Evolutionary conservation across 2,113 vertebrate genomes (phyloP).

Genomic region (Chloropsis cyanopogon): DNA sequence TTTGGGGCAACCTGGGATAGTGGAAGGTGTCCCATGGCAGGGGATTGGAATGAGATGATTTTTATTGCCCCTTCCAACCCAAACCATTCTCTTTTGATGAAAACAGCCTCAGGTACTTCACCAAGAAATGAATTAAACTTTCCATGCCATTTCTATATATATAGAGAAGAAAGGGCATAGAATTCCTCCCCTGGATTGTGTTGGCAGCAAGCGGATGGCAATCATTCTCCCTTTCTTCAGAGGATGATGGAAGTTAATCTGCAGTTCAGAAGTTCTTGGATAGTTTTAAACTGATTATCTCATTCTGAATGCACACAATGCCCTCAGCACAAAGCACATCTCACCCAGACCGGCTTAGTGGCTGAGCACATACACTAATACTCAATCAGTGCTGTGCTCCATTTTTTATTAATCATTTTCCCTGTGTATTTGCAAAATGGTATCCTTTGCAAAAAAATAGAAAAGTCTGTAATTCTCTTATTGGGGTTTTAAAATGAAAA

Average conservation of each 20-base stretch:
- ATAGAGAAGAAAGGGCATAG: not conserved
- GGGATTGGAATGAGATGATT: not conserved
- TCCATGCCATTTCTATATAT: not conserved
- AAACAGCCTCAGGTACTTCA: not conserved
- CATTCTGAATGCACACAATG: not conserved
- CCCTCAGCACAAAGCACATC: not conserved
- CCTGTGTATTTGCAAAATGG: not conserved
- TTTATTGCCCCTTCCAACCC: not conserved
- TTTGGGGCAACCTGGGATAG: accelerated
- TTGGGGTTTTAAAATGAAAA: not conserved
- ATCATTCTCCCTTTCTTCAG: not conserved
- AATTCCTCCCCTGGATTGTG: not conserved
- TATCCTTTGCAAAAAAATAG: not conserved
- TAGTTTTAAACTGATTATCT: slow-evolving; percentile 27
- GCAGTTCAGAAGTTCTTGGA: not conserved
- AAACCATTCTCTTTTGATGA: not conserved
- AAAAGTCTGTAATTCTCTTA: not conserved
- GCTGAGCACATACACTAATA: not conserved
- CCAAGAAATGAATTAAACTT: not conserved
- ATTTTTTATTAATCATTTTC: slow-evolving; percentile 21
- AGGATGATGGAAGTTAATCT: not conserved
- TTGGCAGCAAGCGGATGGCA: not conserved
- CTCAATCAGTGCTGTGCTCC: not conserved
- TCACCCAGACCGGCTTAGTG: not conserved
- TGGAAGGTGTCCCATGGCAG: not conserved